Percentiles rank a stretch among this genome's conserved stretches.
Evolutionary conservation across 1,140 invertebrate genomes (phyloP).

Genomic region (Saxidomus purpurata): DNA sequence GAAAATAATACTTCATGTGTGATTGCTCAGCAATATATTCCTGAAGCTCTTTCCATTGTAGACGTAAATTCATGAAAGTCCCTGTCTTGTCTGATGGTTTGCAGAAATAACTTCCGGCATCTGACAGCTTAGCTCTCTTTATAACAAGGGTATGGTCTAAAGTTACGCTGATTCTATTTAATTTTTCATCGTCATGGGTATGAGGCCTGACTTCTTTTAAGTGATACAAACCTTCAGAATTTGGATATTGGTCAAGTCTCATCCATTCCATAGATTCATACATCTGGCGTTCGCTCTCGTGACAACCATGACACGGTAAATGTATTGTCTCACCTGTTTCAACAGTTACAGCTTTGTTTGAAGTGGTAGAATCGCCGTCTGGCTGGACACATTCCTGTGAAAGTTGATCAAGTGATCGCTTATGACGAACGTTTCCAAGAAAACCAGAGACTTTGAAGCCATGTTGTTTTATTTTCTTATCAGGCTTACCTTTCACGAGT

Average conservation of each 20-base stretch:
- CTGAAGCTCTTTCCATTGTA: slow-evolving; percentile 1
- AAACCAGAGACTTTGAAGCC: not conserved
- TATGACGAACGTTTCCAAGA: not conserved
- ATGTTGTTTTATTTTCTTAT: not conserved
- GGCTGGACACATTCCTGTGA: not conserved
- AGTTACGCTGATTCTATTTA: slow-evolving; percentile 28
- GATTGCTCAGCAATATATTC: slow-evolving; percentile 12
- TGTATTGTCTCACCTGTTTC: slow-evolving; percentile 37
- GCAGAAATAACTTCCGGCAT: slow-evolving; percentile 55
- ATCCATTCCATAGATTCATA: slow-evolving; percentile 45
- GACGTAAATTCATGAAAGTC: not conserved
- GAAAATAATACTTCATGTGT: slow-evolving; percentile 7
- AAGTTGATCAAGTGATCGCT: not conserved
- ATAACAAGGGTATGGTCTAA: slow-evolving; percentile 60
- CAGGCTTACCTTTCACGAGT: not conserved
- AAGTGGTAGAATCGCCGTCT: not conserved
- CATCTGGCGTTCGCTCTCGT: not conserved
- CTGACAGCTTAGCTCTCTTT: slow-evolving; percentile 22
- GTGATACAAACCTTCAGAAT: slow-evolving; percentile 49
- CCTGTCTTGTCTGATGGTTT: not conserved
- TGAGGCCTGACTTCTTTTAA: slow-evolving; percentile 40
- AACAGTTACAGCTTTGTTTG: slow-evolving; percentile 14
- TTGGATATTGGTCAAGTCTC: slow-evolving; percentile 26
- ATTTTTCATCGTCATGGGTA: slow-evolving; percentile 22
- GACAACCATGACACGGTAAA: slow-evolving; percentile 51